Percentiles rank a stretch among this genome's conserved stretches.
Evolutionary conservation across 1,140 invertebrate species (phyloP).

Genomic region (Philaenus spumarius): DNA sequence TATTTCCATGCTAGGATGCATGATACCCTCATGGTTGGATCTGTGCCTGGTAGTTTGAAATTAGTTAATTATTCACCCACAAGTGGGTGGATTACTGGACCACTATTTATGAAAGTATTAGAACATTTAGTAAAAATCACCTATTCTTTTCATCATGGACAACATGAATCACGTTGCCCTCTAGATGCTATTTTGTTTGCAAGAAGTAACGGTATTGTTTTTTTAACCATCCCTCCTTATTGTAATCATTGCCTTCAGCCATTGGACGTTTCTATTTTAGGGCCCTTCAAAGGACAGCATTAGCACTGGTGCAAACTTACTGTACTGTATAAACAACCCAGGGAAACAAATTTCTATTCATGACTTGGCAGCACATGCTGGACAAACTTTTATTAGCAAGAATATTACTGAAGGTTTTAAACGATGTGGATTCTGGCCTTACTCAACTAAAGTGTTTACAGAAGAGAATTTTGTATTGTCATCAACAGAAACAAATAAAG

Average conservation of each 20-base stretch:
- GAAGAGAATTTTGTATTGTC: slow-evolving; percentile 35
- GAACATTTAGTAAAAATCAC: slow-evolving; percentile 36
- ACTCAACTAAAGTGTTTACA: slow-evolving; percentile 33
- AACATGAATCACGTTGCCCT: slow-evolving; percentile 31
- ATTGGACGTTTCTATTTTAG: slow-evolving; percentile 40
- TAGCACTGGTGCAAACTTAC: slow-evolving; percentile 25
- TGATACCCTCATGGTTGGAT: slow-evolving; percentile 30
- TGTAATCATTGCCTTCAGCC: slow-evolving; percentile 42
- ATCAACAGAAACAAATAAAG: neutral
- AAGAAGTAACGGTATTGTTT: slow-evolving; percentile 33
- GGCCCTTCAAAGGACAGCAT: slow-evolving; percentile 35
- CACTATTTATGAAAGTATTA: no score
- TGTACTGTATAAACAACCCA: slow-evolving; percentile 32
- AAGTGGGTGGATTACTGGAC: neutral
- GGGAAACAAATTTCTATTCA: slow-evolving; percentile 32
- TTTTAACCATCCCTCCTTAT: slow-evolving; percentile 40
- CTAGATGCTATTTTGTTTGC: slow-evolving; percentile 27
- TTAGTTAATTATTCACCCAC: no score
- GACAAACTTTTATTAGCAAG: slow-evolving; percentile 23
- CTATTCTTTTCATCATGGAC: slow-evolving; percentile 34
- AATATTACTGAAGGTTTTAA: slow-evolving; percentile 29
- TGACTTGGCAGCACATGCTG: slow-evolving; percentile 29
- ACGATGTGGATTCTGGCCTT: slow-evolving; percentile 26
- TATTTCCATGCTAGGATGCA: slow-evolving; percentile 33
- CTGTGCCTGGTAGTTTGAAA: slow-evolving; percentile 28